These are phyloP conservation scores for Nothobranchius furzeri DNA, from an alignment of 2,113 vertebrate species.

Conservation along the genomic window DNA sequence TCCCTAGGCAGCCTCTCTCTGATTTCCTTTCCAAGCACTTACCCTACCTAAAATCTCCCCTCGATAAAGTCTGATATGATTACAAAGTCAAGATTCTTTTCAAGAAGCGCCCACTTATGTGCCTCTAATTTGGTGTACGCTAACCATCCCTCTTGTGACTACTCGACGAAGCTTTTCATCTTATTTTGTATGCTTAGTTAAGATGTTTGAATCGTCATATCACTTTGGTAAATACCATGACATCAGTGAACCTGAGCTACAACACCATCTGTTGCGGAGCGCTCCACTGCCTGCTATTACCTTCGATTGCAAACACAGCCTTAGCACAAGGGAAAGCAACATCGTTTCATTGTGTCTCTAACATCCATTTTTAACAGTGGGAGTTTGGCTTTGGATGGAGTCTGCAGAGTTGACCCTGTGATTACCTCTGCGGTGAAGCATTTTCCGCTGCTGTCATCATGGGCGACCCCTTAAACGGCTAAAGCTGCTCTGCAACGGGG, in stretches of 20 bases:
- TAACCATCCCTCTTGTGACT: conserved; percentile 48
- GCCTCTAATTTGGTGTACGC: conserved; percentile 57
- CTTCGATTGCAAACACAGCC: conserved; percentile 51
- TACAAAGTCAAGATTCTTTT: conserved; percentile 73
- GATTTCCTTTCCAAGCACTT: conserved; percentile 70
- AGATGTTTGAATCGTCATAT: conserved; percentile 36
- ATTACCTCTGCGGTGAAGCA: conserved; percentile 61
- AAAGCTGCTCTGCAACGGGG: conserved; percentile 44
- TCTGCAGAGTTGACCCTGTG: conserved; percentile 54
- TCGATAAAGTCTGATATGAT: conserved; percentile 71
- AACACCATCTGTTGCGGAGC: conserved; percentile 42
- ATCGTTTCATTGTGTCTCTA: conserved; percentile 60
- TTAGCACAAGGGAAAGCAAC: conserved; percentile 39
- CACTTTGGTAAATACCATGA: conserved; percentile 42
- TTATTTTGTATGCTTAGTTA: conserved; percentile 34
- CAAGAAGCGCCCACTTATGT: conserved; percentile 60
- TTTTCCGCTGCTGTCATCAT: conserved; percentile 68
- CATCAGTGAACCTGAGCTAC: conserved; percentile 51
- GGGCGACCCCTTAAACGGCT: conserved; percentile 59
- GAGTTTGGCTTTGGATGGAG: conserved; percentile 54
- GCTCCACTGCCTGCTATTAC: conserved; percentile 43
- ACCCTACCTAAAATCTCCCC: conserved; percentile 68
- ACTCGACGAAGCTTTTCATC: conserved; percentile 27
- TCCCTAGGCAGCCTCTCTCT: conserved; percentile 65
- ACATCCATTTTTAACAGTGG: conserved; percentile 55